phyloP scores from a whole-genome alignment of 2,113 vertebrate genomes.

The Archocentrus centrarchus region DNA sequence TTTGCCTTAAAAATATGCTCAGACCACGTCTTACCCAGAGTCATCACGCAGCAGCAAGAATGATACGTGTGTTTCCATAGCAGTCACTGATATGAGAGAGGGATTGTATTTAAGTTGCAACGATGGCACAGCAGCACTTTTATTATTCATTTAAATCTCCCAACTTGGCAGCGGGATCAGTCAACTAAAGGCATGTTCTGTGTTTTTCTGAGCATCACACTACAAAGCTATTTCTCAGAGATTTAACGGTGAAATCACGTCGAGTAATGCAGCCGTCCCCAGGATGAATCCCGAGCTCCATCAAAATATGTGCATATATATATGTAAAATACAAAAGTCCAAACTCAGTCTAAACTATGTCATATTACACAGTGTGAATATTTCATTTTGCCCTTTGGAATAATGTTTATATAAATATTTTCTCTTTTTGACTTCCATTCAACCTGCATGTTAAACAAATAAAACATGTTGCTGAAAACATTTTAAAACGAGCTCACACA shows the following conservation, averaged over 20 bases:
- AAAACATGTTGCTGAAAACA: neutral
- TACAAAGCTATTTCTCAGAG: neutral
- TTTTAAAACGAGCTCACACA: neutral
- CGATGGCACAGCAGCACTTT: conserved; percentile 4
- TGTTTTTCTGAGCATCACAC: conserved; percentile 11
- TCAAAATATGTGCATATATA: neutral
- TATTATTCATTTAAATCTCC: conserved; percentile 20
- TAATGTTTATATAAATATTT: conserved; percentile 13
- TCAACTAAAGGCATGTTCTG: neutral
- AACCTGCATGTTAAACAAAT: neutral
- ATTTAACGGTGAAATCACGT: neutral
- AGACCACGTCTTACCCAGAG: neutral
- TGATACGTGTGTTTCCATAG: neutral
- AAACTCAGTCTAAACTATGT: neutral
- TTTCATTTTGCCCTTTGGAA: neutral
- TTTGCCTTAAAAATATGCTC: neutral
- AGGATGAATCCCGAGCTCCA: neutral
- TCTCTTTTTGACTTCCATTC: neutral
- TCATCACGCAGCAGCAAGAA: neutral
- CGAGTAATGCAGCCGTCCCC: neutral
- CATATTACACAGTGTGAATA: neutral
- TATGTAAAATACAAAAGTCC: neutral
- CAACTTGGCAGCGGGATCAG: conserved; percentile 6
- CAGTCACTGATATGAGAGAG: conserved; percentile 5
- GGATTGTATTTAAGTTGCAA: neutral